Conservation (phyloP, 1,140 invertebrate genomes). For the Grapholita molesta region DNA sequence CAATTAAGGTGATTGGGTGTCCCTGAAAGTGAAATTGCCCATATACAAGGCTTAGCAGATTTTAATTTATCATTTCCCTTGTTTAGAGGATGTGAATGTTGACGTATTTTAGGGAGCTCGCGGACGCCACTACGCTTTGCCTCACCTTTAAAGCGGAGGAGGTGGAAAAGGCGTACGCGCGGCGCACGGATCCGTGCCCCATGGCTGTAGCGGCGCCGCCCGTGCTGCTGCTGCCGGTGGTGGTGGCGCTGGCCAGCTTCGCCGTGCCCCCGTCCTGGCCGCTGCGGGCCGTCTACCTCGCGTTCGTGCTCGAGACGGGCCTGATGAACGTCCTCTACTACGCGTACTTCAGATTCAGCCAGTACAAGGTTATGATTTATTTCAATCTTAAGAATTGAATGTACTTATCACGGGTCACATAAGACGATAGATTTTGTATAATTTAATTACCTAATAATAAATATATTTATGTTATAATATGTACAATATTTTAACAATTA, state of each 20-base stretch:
- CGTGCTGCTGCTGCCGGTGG: slow-evolving; percentile 53
- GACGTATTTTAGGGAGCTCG: slow-evolving; percentile 79
- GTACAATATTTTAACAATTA: too few species aligned
- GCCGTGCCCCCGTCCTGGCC: slow-evolving; percentile 51
- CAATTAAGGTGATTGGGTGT: too few species aligned
- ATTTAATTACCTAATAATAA: too few species aligned
- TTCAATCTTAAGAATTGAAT: too few species aligned
- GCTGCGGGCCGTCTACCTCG: slow-evolving; percentile 52
- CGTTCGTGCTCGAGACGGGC: slow-evolving; percentile 52
- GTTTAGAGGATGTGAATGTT: not conserved
- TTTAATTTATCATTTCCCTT: not conserved
- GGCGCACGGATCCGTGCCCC: slow-evolving; percentile 66
- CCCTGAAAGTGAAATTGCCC: not conserved
- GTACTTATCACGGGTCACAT: too few species aligned
- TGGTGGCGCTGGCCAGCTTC: slow-evolving; percentile 48
- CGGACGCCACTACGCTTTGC: slow-evolving; percentile 82
- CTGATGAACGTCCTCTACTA: slow-evolving; percentile 58
- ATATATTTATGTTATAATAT: too few species aligned
- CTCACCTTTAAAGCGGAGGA: slow-evolving; percentile 82
- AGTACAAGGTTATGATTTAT: slow-evolving; percentile 50
- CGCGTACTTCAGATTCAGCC: slow-evolving; percentile 47
- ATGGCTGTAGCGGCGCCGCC: slow-evolving; percentile 81
- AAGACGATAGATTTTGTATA: too few species aligned
- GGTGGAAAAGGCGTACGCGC: slow-evolving; percentile 83
- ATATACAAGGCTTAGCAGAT: not conserved